Evolutionary conservation across 2,797 vertebrate species (phyloP).

Genomic region (Hydrophis major): DNA sequence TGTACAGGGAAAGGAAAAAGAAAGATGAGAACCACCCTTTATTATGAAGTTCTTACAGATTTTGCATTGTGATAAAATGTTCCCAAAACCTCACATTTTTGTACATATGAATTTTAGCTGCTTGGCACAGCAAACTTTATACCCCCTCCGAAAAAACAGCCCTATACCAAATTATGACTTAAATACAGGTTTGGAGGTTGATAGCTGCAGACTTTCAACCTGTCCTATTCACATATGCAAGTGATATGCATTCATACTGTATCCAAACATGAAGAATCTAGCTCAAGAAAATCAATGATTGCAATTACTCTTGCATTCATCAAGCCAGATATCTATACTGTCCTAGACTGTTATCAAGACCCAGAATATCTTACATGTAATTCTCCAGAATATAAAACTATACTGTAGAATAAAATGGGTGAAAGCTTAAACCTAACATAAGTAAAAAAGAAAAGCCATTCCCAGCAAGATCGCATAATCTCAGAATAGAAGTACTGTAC

Average conservation of each 20-base stretch:
- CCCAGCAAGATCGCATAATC: too few species aligned
- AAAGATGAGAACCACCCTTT: neutral
- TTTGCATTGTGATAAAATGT: neutral
- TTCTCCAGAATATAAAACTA: too few species aligned
- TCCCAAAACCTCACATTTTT: neutral
- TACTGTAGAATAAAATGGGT: too few species aligned
- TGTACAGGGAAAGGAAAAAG: too few species aligned
- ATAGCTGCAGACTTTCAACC: neutral
- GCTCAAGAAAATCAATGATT: too few species aligned
- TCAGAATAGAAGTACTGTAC: too few species aligned
- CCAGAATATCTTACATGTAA: too few species aligned
- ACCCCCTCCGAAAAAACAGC: neutral
- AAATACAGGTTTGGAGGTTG: neutral
- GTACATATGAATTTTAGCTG: neutral
- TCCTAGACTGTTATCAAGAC: too few species aligned
- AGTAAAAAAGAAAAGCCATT: too few species aligned
- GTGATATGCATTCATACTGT: neutral
- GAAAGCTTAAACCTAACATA: too few species aligned
- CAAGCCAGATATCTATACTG: too few species aligned
- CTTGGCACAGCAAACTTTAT: neutral
- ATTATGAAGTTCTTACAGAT: neutral
- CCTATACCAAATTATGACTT: neutral
- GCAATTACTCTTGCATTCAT: too few species aligned
- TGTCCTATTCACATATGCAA: neutral
- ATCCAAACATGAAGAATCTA: neutral